phyloP scores from a whole-genome alignment of 2,797 vertebrate species.

The Limosa lapponica region DNA sequence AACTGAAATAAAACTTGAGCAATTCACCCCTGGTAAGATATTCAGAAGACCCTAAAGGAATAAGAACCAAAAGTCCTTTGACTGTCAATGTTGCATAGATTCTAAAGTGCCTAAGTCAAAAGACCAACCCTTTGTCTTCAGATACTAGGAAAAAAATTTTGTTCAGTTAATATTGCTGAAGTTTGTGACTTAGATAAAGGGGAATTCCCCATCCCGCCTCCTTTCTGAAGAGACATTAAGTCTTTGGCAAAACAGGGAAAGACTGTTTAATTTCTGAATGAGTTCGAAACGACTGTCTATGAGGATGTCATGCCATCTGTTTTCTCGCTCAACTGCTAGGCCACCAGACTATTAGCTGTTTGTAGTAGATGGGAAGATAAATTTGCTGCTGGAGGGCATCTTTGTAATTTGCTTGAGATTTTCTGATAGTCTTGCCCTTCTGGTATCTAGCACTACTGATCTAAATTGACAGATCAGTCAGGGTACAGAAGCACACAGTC shows the following conservation, averaged over 20 bases:
- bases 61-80: background rate
- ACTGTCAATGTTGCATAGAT: background rate
- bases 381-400: conserved; percentile 30
- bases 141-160: background rate
- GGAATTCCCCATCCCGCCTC: background rate
- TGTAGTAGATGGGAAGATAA: background rate
- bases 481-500: background rate
- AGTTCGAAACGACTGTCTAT: background rate
- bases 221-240: background rate
- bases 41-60: background rate
- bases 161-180: background rate
- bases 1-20: background rate
- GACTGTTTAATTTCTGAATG: background rate
- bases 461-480: conserved; percentile 18
- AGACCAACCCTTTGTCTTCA: background rate
- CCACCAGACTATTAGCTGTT: background rate
- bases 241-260: background rate
- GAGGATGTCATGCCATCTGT: background rate
- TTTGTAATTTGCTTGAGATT: conserved; percentile 51
- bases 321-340: conserved; percentile 30
- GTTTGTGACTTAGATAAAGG: background rate
- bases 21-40: background rate
- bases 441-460: conserved; percentile 3
- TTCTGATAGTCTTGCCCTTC: conserved; percentile 36
- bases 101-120: background rate